Percentiles rank a stretch among this genome's conserved stretches.
Conservation (phyloP, 1,140 invertebrate species). For the Pygmarrhopalites habei region DNA sequence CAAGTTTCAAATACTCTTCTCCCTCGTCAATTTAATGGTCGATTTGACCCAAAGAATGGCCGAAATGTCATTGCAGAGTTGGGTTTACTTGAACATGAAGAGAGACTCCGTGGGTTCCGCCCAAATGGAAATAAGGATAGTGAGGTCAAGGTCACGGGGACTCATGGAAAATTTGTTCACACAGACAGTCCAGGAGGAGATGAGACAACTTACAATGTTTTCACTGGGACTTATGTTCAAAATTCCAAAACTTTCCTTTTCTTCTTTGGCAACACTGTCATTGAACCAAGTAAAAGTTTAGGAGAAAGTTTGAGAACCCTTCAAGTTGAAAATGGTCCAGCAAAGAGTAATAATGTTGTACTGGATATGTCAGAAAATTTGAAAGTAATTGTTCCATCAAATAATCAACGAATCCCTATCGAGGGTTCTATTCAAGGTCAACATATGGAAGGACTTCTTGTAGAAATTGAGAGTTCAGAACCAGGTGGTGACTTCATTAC, state of each 20-base stretch:
- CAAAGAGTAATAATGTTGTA: conserved; percentile 35
- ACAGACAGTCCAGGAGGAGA: conserved; percentile 25
- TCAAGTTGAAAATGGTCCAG: conserved; percentile 35
- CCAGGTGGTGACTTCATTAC: conserved; percentile 32
- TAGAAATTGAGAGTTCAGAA: conserved; percentile 41
- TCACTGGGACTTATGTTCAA: conserved; percentile 42
- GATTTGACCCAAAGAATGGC: conserved; percentile 21
- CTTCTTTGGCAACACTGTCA: conserved; percentile 42
- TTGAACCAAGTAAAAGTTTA: conserved; percentile 16
- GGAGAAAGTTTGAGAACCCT: conserved; percentile 24
- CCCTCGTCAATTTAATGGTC: conserved; percentile 25
- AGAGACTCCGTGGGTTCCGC: conserved; percentile 20
- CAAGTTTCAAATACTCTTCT: conserved; percentile 15
- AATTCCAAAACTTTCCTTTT: conserved; percentile 42
- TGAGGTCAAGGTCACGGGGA: conserved; percentile 41
- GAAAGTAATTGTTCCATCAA: conserved; percentile 39
- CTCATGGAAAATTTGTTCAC: conserved; percentile 41
- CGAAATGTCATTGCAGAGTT: conserved; percentile 29
- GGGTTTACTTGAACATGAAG: conserved; percentile 23
- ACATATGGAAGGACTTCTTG: conserved; percentile 41
- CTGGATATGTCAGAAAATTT: conserved; percentile 41
- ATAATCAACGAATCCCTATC: conserved; percentile 25
- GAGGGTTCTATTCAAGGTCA: conserved; percentile 38
- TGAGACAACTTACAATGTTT: conserved; percentile 42
- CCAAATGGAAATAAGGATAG: conserved; percentile 34